Conservation (phyloP, 2,888 invertebrate species). For the Cataglyphis albicans region DNA sequence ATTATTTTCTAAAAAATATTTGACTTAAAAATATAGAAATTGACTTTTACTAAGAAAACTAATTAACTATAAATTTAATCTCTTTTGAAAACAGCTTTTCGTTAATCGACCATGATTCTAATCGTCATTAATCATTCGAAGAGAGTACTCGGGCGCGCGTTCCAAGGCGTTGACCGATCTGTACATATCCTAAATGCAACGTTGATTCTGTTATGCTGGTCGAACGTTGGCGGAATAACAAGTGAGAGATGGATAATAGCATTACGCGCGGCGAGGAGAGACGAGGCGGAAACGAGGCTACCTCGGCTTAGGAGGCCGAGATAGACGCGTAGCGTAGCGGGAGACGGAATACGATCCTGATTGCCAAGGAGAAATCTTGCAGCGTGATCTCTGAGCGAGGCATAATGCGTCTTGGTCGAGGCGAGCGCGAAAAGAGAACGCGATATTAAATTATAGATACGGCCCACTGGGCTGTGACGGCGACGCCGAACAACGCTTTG, state of each 20-base stretch:
- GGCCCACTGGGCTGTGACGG: background rate
- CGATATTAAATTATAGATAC: conserved; percentile 36
- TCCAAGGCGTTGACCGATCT: conserved; percentile 62
- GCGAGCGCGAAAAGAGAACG: conserved; percentile 3
- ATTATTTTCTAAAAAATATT: no score
- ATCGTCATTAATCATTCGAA: conserved; percentile 50
- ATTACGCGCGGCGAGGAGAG: conserved; percentile 70
- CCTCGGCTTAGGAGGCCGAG: conserved; percentile 63
- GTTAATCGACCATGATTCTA: conserved; percentile 26
- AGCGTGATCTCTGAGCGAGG: conserved; percentile 67
- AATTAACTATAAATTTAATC: background rate
- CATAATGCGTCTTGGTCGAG: conserved; percentile 60
- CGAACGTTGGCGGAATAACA: conserved; percentile 74
- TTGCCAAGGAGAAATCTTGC: conserved; percentile 78
- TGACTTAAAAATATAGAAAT: background rate
- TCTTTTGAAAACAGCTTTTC: background rate
- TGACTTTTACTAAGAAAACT: background rate
- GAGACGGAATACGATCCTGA: conserved; percentile 76
- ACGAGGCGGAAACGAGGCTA: conserved; percentile 75
- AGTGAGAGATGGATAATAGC: conserved; percentile 73
- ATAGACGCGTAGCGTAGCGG: conserved; percentile 67
- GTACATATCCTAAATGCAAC: conserved; percentile 58
- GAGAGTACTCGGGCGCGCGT: conserved; percentile 47
- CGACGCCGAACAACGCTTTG: conserved; percentile 17
- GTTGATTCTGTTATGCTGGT: conserved; percentile 61